phyloP scores from a whole-genome alignment of 2,113 vertebrate genomes.

The Anolis carolinensis region DNA sequence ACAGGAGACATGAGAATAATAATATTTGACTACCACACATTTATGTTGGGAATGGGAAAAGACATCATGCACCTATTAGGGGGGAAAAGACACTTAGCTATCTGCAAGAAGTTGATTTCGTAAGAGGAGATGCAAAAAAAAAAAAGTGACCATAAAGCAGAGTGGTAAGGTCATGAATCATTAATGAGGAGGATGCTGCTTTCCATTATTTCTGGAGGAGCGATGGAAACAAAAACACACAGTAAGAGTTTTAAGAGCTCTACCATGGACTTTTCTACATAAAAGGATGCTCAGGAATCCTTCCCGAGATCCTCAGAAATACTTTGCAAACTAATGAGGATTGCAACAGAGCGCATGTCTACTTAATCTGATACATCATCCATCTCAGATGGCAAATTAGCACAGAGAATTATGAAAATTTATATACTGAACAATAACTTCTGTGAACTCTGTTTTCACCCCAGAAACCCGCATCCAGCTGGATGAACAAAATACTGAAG shows the following conservation, averaged over 20 bases:
- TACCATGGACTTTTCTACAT: background rate
- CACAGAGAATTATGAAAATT: background rate
- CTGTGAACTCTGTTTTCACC: background rate
- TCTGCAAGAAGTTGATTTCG: constrained; percentile 10
- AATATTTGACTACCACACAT: background rate
- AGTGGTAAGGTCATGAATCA: constrained; percentile 48
- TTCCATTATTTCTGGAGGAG: constrained; percentile 3
- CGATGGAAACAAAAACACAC: background rate
- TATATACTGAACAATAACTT: background rate
- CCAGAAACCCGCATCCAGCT: no score
- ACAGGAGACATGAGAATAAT: background rate
- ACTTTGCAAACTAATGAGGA: constrained; percentile 10
- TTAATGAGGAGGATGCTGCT: constrained; percentile 36
- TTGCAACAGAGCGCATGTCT: background rate
- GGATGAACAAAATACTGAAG: background rate
- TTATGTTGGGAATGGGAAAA: constrained; percentile 12
- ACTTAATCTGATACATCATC: background rate
- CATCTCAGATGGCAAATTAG: background rate
- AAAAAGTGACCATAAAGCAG: background rate
- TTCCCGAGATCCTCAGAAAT: background rate
- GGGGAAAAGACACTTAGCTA: constrained; percentile 37
- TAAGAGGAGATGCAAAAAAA: background rate
- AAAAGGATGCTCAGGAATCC: background rate
- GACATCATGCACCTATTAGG: constrained; percentile 24
- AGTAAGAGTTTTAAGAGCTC: background rate